These are phyloP conservation scores for Drosophila seclusa DNA, from an alignment of 2,888 invertebrate species.

Conservation along the genomic window DNA sequence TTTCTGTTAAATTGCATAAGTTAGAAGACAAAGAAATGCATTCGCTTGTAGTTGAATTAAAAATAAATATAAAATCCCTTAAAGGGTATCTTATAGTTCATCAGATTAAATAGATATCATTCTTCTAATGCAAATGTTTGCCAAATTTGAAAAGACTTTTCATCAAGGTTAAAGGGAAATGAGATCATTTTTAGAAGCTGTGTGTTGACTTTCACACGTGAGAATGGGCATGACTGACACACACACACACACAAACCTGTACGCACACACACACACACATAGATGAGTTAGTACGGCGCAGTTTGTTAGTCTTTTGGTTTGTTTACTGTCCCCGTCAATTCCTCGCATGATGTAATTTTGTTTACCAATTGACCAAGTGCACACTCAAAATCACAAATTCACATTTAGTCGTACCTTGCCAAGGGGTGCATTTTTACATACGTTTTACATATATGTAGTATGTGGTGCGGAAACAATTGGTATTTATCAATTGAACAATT, in stretches of 20 bases:
- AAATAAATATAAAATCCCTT: neutral
- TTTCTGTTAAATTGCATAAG: neutral
- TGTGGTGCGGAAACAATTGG: conserved; percentile 23
- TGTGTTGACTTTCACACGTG: conserved; percentile 7
- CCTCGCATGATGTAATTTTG: conserved; percentile 52
- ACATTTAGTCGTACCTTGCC: neutral
- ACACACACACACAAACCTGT: neutral
- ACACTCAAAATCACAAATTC: conserved; percentile 4
- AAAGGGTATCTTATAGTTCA: conserved; percentile 7
- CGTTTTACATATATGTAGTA: neutral
- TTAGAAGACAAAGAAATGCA: neutral
- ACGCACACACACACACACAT: neutral
- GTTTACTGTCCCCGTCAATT: conserved; percentile 33
- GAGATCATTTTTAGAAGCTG: conserved; percentile 37
- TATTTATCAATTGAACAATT: conserved; percentile 28
- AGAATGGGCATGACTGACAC: conserved; percentile 6
- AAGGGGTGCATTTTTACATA: neutral
- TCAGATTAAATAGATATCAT: neutral
- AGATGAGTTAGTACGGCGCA: conserved; percentile 13
- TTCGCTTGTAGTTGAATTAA: neutral
- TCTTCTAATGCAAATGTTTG: conserved; percentile 21
- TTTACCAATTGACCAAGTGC: conserved; percentile 39
- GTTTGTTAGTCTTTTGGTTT: conserved; percentile 18
- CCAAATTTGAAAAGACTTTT: conserved; percentile 22
- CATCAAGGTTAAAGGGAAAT: conserved; percentile 38